Evolutionary conservation across 2,888 invertebrate genomes (phyloP).

Genomic region (Ormia ochracea): DNA sequence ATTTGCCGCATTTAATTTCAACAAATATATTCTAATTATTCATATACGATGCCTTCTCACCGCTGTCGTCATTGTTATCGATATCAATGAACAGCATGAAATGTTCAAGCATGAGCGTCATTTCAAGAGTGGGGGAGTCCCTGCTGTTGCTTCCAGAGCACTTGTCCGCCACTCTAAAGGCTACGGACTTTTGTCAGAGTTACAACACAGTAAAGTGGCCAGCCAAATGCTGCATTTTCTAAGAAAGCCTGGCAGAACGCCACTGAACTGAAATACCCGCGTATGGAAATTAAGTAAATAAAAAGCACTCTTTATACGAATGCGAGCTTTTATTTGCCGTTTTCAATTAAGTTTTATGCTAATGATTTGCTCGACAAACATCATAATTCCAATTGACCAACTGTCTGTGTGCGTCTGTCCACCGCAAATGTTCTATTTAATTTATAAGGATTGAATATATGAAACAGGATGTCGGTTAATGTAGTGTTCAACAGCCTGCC

Average conservation of each 20-base stretch:
- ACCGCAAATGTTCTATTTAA: background rate
- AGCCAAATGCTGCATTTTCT: no score
- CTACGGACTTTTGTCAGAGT: no score
- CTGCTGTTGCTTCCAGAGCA: no score
- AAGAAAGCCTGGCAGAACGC: no score
- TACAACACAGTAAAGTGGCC: no score
- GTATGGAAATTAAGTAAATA: slow-evolving; percentile 10
- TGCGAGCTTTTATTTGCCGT: background rate
- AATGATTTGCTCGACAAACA: background rate
- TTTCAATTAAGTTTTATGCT: slow-evolving; percentile 10
- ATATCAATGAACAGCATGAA: background rate
- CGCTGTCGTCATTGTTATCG: background rate
- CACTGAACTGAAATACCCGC: no score
- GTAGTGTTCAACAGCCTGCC: background rate
- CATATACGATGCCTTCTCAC: background rate
- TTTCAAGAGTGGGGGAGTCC: no score
- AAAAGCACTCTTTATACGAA: background rate
- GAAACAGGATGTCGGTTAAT: background rate
- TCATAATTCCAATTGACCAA: background rate
- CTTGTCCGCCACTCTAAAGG: no score
- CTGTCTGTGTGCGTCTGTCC: background rate
- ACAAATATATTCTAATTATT: slow-evolving; percentile 11
- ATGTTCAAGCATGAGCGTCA: background rate
- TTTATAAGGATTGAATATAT: background rate
- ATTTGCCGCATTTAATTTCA: slow-evolving; percentile 30